Evolutionary conservation across 2,113 vertebrate species (phyloP).

Genomic region (Xiphorhynchus elegans): DNA sequence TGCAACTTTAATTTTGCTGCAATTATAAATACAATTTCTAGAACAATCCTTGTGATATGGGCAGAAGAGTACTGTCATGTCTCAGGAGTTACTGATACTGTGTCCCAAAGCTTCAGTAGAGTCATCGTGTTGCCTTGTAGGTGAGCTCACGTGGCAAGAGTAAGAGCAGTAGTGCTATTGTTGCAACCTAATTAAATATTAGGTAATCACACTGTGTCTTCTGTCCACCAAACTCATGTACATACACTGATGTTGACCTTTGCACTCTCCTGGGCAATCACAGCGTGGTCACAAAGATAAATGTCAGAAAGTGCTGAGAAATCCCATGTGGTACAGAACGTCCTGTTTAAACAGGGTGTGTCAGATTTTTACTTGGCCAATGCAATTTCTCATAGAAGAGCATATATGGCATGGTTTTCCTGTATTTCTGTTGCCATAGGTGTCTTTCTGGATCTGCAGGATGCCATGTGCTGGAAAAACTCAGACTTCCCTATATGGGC

Average conservation of each 20-base stretch:
- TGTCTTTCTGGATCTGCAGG: neutral
- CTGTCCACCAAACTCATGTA: neutral
- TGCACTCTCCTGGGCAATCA: neutral
- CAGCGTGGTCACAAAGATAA: neutral
- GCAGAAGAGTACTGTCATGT: neutral
- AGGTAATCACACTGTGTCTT: constrained; percentile 1
- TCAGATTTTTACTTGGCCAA: neutral
- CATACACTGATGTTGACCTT: neutral
- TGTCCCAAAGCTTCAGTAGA: neutral
- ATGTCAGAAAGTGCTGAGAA: neutral
- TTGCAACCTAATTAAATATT: constrained; percentile 33
- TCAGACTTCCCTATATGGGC: neutral
- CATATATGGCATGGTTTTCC: neutral
- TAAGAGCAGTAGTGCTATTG: neutral
- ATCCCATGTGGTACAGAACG: neutral
- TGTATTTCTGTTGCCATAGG: neutral
- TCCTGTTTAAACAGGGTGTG: neutral
- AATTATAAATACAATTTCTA: neutral
- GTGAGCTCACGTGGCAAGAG: neutral
- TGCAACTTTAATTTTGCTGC: neutral
- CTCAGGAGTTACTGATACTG: neutral
- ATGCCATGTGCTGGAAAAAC: neutral
- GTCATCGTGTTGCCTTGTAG: neutral
- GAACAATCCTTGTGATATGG: neutral
- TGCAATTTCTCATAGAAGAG: neutral